Evolutionary conservation across 2,797 vertebrate species (phyloP).

Genomic region (Cetoscarus ocellatus): DNA sequence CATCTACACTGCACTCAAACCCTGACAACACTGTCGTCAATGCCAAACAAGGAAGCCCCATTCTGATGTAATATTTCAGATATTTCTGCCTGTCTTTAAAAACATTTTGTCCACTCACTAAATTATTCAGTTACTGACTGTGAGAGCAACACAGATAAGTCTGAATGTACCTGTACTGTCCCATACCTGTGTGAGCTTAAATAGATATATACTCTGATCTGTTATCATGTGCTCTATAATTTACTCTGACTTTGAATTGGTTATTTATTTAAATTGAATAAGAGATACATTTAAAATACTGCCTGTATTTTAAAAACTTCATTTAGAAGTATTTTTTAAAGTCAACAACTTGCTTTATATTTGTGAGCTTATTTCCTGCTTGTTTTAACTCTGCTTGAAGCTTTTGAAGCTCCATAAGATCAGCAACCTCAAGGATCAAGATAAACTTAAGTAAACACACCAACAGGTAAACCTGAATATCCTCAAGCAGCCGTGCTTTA

Average conservation of each 20-base stretch:
- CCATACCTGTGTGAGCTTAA: too few relatives aligned
- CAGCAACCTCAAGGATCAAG: background rate
- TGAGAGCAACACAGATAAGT: too few relatives aligned
- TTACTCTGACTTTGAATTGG: background rate
- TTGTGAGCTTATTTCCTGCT: background rate
- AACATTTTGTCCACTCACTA: too few relatives aligned
- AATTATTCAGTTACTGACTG: too few relatives aligned
- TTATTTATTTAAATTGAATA: background rate
- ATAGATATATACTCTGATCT: background rate
- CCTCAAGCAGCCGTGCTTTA: background rate
- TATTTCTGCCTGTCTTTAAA: background rate
- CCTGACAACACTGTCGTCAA: background rate
- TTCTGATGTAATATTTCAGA: too few relatives aligned
- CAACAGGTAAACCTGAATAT: background rate
- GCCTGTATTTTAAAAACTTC: background rate
- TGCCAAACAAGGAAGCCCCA: too few relatives aligned
- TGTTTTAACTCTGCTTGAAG: background rate
- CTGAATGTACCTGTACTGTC: too few relatives aligned
- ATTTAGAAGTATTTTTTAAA: background rate
- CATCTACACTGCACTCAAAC: background rate
- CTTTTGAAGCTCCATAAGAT: background rate
- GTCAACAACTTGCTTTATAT: background rate
- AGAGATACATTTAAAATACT: background rate
- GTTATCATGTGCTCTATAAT: background rate
- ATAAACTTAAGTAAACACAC: conserved; percentile 2